phyloP scores from a whole-genome alignment of 2,888 invertebrate genomes.

The Caenorhabditis auriculariae region DNA sequence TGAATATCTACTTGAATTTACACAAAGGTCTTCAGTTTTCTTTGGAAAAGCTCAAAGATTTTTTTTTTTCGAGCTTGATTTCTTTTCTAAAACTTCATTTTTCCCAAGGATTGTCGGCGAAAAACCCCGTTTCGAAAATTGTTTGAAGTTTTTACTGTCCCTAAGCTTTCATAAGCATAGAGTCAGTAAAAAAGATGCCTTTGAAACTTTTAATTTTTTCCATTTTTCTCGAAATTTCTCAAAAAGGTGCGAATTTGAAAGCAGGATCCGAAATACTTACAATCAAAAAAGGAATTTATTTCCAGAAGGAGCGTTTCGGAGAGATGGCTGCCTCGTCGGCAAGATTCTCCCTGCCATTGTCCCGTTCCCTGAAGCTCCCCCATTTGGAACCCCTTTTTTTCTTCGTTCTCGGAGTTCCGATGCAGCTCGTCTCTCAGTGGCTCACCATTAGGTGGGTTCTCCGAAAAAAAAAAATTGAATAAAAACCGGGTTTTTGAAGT shows the following conservation, averaged over 20 bases:
- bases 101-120: too few species aligned
- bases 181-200: too few species aligned
- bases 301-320: constrained; percentile 19
- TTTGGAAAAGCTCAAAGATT: too few species aligned
- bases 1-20: not conserved
- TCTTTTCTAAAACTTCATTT: too few species aligned
- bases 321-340: constrained; percentile 57
- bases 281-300: not conserved
- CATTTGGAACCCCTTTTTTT: constrained; percentile 82
- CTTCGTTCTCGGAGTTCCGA: constrained; percentile 80
- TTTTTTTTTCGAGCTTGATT: too few species aligned
- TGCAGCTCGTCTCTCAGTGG: constrained; percentile 91
- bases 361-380: constrained; percentile 74
- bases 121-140: too few species aligned
- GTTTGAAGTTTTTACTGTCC: too few species aligned
- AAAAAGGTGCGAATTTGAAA: not conserved
- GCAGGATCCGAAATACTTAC: too few species aligned
- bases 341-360: constrained; percentile 7
- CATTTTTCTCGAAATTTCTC: not conserved
- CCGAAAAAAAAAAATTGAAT: not conserved
- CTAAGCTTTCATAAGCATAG: too few species aligned
- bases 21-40: too few species aligned
- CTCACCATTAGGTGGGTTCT: constrained; percentile 20
- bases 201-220: not conserved
- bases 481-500: not conserved